phyloP scores from a whole-genome alignment of 2,888 invertebrate species.

The Petrolisthes manimaculis region DNA sequence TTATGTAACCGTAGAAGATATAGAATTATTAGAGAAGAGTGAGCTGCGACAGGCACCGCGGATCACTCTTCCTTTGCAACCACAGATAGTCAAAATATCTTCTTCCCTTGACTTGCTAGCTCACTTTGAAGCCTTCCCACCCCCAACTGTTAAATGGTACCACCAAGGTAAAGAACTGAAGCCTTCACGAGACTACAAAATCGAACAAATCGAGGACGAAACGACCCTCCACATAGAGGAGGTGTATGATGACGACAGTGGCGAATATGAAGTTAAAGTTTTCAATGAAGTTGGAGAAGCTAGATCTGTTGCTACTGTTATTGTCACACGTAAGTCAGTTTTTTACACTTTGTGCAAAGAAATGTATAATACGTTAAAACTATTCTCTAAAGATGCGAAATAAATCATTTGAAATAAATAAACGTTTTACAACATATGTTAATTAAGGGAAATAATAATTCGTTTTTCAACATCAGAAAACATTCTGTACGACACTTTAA shows the following conservation, averaged over 20 bases:
- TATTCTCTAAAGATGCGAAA: too few relatives aligned
- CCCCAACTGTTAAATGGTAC: conserved; percentile 85
- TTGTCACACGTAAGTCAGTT: conserved; percentile 75
- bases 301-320: conserved; percentile 85
- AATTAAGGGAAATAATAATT: too few relatives aligned
- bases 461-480: too few relatives aligned
- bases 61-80: conserved; percentile 83
- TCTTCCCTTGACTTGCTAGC: conserved; percentile 80
- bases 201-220: conserved; percentile 73
- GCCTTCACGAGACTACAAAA: conserved; percentile 68
- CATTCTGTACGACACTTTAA: too few relatives aligned
- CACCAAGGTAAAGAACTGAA: conserved; percentile 84
- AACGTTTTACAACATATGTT: too few relatives aligned
- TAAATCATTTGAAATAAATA: too few relatives aligned
- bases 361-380: too few relatives aligned
- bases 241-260: conserved; percentile 81
- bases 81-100: conserved; percentile 79
- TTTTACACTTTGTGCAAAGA: too few relatives aligned
- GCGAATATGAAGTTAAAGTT: conserved; percentile 90
- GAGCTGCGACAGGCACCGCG: conserved; percentile 76
- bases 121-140: conserved; percentile 78
- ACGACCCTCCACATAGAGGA: conserved; percentile 79
- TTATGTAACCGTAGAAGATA: conserved; percentile 59
- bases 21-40: conserved; percentile 62
- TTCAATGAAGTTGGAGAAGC: conserved; percentile 83